A percentile compares a stretch with the other conserved stretches of the same genome.
These are phyloP conservation scores for Gastrophysa polygoni DNA, from an alignment of 2,888 invertebrate species.

Conservation along the genomic window DNA sequence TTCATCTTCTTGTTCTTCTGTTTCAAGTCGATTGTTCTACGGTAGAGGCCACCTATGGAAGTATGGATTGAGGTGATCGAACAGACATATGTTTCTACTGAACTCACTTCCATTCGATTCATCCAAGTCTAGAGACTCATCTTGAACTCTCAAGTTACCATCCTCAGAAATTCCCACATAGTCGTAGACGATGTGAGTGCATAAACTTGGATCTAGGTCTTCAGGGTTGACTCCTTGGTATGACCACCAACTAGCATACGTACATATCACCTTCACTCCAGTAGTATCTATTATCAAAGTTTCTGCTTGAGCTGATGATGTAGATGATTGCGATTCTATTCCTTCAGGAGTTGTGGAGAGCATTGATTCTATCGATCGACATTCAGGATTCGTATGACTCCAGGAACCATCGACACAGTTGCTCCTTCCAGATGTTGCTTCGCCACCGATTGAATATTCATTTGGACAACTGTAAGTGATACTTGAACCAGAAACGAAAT, in stretches of 20 bases:
- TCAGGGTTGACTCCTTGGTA: constrained; percentile 35
- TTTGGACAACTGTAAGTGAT: constrained; percentile 10
- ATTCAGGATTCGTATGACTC: neutral
- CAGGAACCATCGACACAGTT: constrained; percentile 11
- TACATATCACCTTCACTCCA: constrained; percentile 38
- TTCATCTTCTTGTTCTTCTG: constrained; percentile 40
- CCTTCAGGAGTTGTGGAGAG: neutral
- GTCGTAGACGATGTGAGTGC: constrained; percentile 40
- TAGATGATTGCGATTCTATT: neutral
- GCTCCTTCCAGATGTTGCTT: neutral
- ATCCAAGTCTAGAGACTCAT: constrained; percentile 32
- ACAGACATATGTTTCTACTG: no score
- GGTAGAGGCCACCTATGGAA: constrained; percentile 34
- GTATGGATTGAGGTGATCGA: no score
- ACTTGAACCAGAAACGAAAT: neutral
- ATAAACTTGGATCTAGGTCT: constrained; percentile 38
- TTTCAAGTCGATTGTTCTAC: constrained; percentile 37
- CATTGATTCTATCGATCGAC: neutral
- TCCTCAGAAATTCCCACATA: constrained; percentile 38
- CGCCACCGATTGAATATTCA: neutral
- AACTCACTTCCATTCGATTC: constrained; percentile 25
- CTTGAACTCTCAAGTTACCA: constrained; percentile 38
- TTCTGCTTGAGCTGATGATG: neutral
- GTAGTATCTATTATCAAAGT: neutral
- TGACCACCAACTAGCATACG: constrained; percentile 42